These are phyloP conservation scores for Hormaphis cornu DNA, from an alignment of 1,140 invertebrate species.

Conservation along the genomic window DNA sequence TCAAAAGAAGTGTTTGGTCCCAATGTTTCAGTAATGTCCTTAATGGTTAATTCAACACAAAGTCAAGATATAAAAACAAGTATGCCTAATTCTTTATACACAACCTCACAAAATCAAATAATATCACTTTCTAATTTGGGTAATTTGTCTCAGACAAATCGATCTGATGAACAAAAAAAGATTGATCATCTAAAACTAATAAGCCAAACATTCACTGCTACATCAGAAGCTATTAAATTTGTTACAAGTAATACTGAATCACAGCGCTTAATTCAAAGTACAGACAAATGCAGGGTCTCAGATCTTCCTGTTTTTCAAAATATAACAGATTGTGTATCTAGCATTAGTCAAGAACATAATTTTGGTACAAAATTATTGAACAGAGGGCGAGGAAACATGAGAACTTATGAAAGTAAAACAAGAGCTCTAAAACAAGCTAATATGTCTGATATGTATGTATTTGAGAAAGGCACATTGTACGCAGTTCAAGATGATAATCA, in stretches of 20 bases:
- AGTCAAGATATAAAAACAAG: conserved; percentile 7
- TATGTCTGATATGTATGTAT: conserved; percentile 17
- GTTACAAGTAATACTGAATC: conserved; percentile 17
- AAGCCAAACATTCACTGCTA: conserved; percentile 24
- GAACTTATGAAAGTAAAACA: conserved; percentile 26
- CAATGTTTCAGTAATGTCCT: conserved; percentile 4
- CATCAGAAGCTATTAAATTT: conserved; percentile 24
- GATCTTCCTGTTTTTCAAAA: not conserved
- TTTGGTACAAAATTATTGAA: not conserved
- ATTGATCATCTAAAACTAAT: conserved; percentile 16
- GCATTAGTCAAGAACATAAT: not conserved
- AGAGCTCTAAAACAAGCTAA: conserved; percentile 28
- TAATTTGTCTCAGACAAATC: not conserved
- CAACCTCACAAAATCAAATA: not conserved
- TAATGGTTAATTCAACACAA: conserved; percentile 22
- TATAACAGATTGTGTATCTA: not conserved
- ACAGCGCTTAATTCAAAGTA: conserved; percentile 7
- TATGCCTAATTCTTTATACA: not conserved
- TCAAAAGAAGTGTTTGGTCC: not conserved
- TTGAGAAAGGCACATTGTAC: conserved; percentile 26
- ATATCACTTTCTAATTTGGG: not conserved
- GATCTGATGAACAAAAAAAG: conserved; percentile 11
- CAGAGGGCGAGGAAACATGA: conserved; percentile 7
- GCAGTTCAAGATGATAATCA: conserved; percentile 21
- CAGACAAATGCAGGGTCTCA: not conserved